phyloP scores from a whole-genome alignment of 2,888 invertebrate species.

The Horisme vitalbata region DNA sequence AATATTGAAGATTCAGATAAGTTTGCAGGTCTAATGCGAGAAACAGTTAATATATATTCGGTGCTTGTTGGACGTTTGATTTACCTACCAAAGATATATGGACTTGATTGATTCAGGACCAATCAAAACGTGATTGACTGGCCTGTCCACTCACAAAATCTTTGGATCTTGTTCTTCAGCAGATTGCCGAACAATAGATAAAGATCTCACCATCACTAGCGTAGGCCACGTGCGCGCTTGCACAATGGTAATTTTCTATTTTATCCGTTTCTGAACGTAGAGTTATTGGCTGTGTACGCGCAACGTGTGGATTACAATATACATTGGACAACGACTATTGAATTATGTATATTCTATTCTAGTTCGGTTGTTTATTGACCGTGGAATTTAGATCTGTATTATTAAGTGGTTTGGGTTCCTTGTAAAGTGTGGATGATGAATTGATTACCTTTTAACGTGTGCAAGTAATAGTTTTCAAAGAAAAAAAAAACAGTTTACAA shows the following conservation, averaged over 20 bases:
- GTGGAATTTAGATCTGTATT: conserved; percentile 16
- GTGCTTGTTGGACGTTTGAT: too few species aligned
- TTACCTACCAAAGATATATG: too few species aligned
- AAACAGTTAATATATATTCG: too few species aligned
- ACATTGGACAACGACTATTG: conserved; percentile 25
- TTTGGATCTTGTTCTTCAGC: too few species aligned
- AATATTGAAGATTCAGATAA: too few species aligned
- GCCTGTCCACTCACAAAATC: too few species aligned
- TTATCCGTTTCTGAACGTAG: conserved; percentile 14
- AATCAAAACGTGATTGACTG: too few species aligned
- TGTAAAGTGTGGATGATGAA: not conserved
- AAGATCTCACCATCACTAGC: not conserved
- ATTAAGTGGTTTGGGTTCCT: not conserved
- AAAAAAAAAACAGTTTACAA: too few species aligned
- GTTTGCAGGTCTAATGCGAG: too few species aligned
- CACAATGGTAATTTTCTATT: conserved; percentile 27
- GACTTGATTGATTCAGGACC: too few species aligned
- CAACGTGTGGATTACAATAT: conserved; percentile 25
- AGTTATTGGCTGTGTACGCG: conserved; percentile 20
- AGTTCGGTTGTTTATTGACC: conserved; percentile 26
- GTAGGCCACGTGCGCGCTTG: conserved; percentile 10
- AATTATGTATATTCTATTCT: conserved; percentile 30
- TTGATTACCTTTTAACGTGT: not conserved
- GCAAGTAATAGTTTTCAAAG: too few species aligned
- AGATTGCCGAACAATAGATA: not conserved